Evolutionary conservation across 30 jellyfish, hydroid and myxozoan species (phyloP).

Genomic region (Chironex yamaguchii): DNA sequence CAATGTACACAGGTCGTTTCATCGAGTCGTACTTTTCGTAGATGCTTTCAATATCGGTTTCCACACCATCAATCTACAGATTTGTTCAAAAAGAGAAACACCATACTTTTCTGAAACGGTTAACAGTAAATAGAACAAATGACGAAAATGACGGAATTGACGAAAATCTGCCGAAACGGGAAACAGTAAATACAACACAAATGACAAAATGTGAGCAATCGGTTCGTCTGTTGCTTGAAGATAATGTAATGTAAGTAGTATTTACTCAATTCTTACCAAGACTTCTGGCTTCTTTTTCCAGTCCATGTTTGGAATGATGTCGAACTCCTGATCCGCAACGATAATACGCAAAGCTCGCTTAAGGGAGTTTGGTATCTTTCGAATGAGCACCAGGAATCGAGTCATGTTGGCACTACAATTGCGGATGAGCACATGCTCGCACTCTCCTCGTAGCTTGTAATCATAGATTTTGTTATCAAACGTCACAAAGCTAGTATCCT

Average conservation of each 20-base stretch:
- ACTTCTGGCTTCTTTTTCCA: conserved; percentile 29
- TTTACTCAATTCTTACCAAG: no score
- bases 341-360: conserved; percentile 22
- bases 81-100: no score
- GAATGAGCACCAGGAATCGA: conserved; percentile 54
- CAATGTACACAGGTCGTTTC: background rate
- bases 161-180: no score
- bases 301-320: conserved; percentile 24
- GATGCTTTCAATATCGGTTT: background rate
- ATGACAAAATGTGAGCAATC: no score
- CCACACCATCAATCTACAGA: background rate
- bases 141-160: no score
- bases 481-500: conserved; percentile 64
- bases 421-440: conserved; percentile 80
- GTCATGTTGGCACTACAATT: conserved; percentile 74
- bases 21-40: background rate
- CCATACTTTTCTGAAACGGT: no score
- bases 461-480: conserved; percentile 54
- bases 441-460: conserved; percentile 47
- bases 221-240: no score
- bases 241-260: no score
- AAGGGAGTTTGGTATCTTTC: background rate
- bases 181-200: no score
- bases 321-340: conserved; percentile 39
- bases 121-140: no score